Evolutionary conservation across 2,797 vertebrate species (phyloP).

Genomic region (Scomberomorus guttatus): DNA sequence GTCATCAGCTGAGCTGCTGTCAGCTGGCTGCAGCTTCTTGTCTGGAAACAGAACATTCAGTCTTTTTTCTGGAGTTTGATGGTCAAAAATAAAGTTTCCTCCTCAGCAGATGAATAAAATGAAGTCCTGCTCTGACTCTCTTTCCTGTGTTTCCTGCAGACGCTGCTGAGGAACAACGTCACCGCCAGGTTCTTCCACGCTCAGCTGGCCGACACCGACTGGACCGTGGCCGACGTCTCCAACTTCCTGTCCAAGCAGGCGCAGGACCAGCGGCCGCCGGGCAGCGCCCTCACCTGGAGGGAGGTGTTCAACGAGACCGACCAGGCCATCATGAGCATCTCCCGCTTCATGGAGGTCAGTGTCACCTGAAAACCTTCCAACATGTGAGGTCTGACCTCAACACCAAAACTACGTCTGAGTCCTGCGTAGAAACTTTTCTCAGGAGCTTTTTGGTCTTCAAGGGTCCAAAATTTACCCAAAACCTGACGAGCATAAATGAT

Average conservation of each 20-base stretch:
- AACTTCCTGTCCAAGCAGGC: constrained; percentile 89
- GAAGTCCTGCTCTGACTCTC: not conserved
- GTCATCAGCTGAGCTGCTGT: too few relatives aligned
- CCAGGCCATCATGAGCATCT: constrained; percentile 91
- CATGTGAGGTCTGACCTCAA: too few relatives aligned
- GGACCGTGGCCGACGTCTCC: constrained; percentile 88
- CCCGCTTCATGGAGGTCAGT: constrained; percentile 96
- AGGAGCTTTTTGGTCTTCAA: too few relatives aligned
- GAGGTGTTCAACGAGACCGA: constrained; percentile 95
- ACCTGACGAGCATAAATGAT: too few relatives aligned
- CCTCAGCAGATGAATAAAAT: not conserved
- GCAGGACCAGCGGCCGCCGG: constrained; percentile 67
- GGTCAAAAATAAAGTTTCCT: too few relatives aligned
- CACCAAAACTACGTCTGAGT: too few relatives aligned
- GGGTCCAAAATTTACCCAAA: too few relatives aligned
- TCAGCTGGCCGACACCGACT: constrained; percentile 85
- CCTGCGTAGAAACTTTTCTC: too few relatives aligned
- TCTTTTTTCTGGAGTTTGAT: too few relatives aligned
- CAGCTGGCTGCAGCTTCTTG: too few relatives aligned
- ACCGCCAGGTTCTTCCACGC: constrained; percentile 85
- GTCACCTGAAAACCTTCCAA: too few relatives aligned
- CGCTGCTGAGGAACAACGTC: constrained; percentile 88
- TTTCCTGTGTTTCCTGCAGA: constrained; percentile 76
- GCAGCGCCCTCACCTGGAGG: constrained; percentile 89
- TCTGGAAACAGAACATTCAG: too few relatives aligned